phyloP scores from a whole-genome alignment of 2,113 vertebrate genomes.

The Redunca redunca region DNA sequence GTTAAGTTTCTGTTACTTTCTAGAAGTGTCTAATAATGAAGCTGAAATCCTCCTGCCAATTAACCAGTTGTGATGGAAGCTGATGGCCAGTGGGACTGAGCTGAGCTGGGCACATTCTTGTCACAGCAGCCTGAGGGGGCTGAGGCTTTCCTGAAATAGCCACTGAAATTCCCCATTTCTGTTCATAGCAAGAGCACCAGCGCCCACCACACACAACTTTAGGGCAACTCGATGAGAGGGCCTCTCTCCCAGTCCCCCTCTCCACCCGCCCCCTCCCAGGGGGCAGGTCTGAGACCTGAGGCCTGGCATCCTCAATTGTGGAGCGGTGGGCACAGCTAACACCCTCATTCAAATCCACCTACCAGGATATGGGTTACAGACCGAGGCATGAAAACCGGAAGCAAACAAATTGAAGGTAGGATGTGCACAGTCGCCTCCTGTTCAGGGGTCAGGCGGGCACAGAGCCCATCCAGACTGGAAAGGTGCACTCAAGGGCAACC shows the following conservation, averaged over 20 bases:
- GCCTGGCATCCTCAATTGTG: not conserved
- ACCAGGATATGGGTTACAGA: rapidly evolving
- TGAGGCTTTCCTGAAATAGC: not conserved
- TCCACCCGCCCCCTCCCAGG: rapidly evolving
- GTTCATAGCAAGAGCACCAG: rapidly evolving
- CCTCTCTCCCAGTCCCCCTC: not conserved
- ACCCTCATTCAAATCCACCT: not conserved
- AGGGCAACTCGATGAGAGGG: not conserved
- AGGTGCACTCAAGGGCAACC: not conserved
- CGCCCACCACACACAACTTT: rapidly evolving
- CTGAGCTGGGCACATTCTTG: rapidly evolving
- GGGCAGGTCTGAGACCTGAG: not conserved
- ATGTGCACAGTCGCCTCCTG: not conserved
- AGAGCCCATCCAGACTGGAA: rapidly evolving
- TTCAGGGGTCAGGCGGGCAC: rapidly evolving
- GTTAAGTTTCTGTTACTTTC: not conserved
- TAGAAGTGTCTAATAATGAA: not conserved
- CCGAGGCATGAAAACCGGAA: rapidly evolving
- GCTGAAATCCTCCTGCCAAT: not conserved
- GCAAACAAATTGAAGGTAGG: not conserved
- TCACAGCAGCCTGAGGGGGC: rapidly evolving
- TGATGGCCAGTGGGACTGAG: rapidly evolving
- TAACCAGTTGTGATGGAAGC: not conserved
- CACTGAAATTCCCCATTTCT: rapidly evolving
- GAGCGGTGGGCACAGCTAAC: rapidly evolving